Base-by-base conservation (phyloP, 2,888 invertebrate species). In the Phortica magna region DNA sequence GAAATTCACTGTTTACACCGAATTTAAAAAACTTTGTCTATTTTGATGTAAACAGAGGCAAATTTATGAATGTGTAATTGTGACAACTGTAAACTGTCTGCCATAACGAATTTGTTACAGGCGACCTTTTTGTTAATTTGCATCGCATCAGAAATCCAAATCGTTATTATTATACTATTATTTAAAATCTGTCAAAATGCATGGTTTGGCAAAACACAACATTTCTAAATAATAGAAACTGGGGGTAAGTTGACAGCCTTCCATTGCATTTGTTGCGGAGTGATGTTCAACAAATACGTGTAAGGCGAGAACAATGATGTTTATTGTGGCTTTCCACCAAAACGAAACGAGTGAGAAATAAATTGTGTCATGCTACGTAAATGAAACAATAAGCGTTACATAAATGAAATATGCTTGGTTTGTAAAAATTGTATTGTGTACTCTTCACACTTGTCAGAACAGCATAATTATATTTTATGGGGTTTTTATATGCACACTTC, bases 81-180 rank as follows among this genome's bases (percentile, higher is more conserved):
- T 84, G 80, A 80, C 85, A 86, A 88, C 79, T 86, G 89, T 88
- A 84, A 87, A 83, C 89, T 80, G 87, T 85, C 74, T 71, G 84
- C 81, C 89, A 85, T 77, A 77, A 53, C 89, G 78, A 88, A 88
- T 86, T 68, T 75, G 74, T 80, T 88, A 88, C 86, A 83, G 87
- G 88, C 89, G 88, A 78, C 78, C 80, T 77, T 83, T 74, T 70
- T 57, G 76, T 76, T 78, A 77, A 76, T 76, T 74, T 76, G 41
- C 78, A n/a, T 76, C 73, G 79, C 78, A 70, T 76, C 76, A 76
- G 78, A 76, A 80, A 85, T 84, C 86, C 88, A 88, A 84, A 74
- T 83, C 82, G 84, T 85, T 68, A 74, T 48, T 88, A 84, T 88
- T 85, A 77, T 81, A 77, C 61, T 61, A 41, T 61, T 80, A 79